A percentile compares a stretch with the other conserved stretches of the same genome.
These are phyloP conservation scores for Amphiprion percula DNA, from an alignment of 2,113 vertebrate species.

Conservation along the genomic window DNA sequence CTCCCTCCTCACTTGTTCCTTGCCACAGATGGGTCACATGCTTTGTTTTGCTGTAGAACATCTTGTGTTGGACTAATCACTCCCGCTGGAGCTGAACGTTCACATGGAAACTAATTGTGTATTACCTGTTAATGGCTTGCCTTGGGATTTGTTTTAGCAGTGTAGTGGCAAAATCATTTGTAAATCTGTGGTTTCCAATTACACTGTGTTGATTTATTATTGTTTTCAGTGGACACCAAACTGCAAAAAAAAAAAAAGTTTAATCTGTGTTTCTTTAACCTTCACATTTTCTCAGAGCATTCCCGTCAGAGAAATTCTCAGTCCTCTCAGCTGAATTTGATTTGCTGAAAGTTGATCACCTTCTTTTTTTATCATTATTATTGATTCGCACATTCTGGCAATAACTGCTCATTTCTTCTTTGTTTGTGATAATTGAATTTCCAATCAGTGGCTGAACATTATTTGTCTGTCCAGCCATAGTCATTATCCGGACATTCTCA, in stretches of 20 bases:
- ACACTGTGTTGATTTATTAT: conserved; percentile 26
- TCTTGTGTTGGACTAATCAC: conserved; percentile 64
- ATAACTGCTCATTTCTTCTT: neutral
- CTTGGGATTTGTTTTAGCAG: conserved; percentile 55
- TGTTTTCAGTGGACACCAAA: conserved; percentile 25
- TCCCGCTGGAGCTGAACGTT: conserved; percentile 51
- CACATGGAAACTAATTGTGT: conserved; percentile 63
- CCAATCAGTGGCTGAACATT: neutral
- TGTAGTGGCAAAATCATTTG: conserved; percentile 30
- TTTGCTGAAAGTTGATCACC: neutral
- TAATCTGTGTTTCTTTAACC: neutral
- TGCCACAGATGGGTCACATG: conserved; percentile 54
- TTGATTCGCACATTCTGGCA: neutral
- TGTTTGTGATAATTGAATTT: no score
- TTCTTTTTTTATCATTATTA: neutral
- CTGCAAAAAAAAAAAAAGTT: neutral
- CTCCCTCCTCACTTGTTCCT: neutral
- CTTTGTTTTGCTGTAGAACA: conserved; percentile 43
- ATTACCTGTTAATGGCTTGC: conserved; percentile 65
- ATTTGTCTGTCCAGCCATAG: neutral
- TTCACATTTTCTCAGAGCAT: neutral
- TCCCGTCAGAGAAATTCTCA: neutral
- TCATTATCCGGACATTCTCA: neutral
- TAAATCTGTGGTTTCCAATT: conserved; percentile 59
- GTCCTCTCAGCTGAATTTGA: neutral